phyloP scores from a whole-genome alignment of 2,888 invertebrate species.

The Syritta pipiens region DNA sequence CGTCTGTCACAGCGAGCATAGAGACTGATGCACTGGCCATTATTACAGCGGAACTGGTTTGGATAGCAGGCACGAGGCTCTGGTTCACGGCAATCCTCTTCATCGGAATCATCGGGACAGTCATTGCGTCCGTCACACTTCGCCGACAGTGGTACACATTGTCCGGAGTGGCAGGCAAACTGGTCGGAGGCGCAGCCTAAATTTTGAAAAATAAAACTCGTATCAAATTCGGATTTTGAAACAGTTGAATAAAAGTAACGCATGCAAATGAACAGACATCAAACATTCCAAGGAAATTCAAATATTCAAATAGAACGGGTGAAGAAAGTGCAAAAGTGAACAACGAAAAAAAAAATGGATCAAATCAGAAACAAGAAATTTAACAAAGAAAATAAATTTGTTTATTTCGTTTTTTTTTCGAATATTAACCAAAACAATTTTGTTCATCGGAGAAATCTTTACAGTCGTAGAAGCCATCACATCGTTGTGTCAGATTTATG shows the following conservation, averaged over 20 bases:
- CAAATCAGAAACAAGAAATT: constrained; percentile 58
- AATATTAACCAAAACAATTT: constrained; percentile 85
- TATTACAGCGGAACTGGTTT: constrained; percentile 77
- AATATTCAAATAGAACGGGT: background rate
- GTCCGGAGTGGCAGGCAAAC: constrained; percentile 85
- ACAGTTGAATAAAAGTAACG: background rate
- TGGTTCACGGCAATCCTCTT: constrained; percentile 81
- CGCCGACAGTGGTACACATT: constrained; percentile 83
- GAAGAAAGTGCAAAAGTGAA: constrained; percentile 18
- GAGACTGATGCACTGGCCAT: constrained; percentile 76
- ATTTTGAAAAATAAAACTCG: background rate
- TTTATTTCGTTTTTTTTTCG: background rate
- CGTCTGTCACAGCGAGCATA: constrained; percentile 80
- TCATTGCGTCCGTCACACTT: constrained; percentile 84
- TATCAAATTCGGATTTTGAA: no score
- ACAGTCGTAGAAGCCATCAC: constrained; percentile 95
- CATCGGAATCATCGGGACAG: constrained; percentile 86
- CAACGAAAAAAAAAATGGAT: constrained; percentile 4
- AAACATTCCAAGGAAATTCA: background rate
- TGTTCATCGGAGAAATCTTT: constrained; percentile 94
- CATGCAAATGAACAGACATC: background rate
- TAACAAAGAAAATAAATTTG: constrained; percentile 8
- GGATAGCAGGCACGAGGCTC: constrained; percentile 72
- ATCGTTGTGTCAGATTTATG: constrained; percentile 87
- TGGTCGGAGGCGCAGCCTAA: constrained; percentile 84